Evolutionary conservation across 1,140 invertebrate species (phyloP).

Genomic region (Ceratosolen solmsi): DNA sequence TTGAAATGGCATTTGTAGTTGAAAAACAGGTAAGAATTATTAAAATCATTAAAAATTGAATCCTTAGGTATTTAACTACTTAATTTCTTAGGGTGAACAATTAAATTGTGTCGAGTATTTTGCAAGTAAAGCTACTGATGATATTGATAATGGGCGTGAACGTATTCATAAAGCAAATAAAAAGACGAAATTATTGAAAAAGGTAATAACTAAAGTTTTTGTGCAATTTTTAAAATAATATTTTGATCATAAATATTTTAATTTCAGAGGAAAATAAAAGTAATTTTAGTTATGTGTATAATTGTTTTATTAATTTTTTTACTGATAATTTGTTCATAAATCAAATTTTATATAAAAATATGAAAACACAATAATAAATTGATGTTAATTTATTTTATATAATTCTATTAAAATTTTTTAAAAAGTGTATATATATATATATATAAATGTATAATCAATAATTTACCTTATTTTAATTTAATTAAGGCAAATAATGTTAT

Average conservation of each 20-base stretch:
- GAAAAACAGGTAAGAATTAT: conserved; percentile 78
- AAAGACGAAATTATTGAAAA: conserved; percentile 79
- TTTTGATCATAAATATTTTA: conserved; percentile 46
- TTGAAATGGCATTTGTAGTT: conserved; percentile 84
- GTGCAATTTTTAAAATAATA: neutral
- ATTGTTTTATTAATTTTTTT: conserved; percentile 63
- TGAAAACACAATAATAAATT: neutral
- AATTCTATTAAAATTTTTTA: conserved; percentile 21
- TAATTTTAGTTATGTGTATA: conserved; percentile 58
- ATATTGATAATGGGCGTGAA: conserved; percentile 78
- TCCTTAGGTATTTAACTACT: neutral
- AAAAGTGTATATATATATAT: conserved; percentile 22
- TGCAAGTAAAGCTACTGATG: conserved; percentile 78
- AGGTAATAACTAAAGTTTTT: conserved; percentile 69
- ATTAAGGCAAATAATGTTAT: neutral
- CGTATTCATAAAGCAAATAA: conserved; percentile 79
- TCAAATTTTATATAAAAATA: conserved; percentile 36
- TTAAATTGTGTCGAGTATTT: conserved; percentile 83
- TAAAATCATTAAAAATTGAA: conserved; percentile 16
- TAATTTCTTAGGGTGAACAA: conserved; percentile 77
- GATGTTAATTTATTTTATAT: conserved; percentile 2
- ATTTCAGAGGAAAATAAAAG: conserved; percentile 70
- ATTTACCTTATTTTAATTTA: conserved; percentile 33
- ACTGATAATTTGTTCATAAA: conserved; percentile 54
- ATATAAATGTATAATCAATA: conserved; percentile 40